A percentile compares a stretch with the other conserved stretches of the same genome.
phyloP scores from a whole-genome alignment of 2,888 invertebrate species.

The Spilosoma lubricipeda region DNA sequence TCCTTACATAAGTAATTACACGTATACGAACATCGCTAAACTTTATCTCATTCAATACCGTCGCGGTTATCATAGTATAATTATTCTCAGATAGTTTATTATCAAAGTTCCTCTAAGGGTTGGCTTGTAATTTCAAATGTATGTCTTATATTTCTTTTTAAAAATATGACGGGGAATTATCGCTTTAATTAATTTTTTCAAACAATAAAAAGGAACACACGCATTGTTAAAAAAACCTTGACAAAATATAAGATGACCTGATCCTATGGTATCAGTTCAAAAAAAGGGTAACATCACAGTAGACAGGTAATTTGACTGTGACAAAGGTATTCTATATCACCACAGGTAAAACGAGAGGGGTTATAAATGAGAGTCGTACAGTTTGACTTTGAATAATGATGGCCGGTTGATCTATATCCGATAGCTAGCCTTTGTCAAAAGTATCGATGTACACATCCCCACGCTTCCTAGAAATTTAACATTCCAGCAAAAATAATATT shows the following conservation, averaged over 20 bases:
- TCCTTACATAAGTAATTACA: too few species aligned
- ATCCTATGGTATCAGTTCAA: background rate
- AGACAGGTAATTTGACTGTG: constrained; percentile 21
- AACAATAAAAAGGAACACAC: background rate
- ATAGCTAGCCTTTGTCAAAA: constrained; percentile 61
- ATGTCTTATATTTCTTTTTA: too few species aligned
- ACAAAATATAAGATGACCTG: background rate
- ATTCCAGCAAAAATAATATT: constrained; percentile 34
- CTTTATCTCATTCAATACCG: too few species aligned
- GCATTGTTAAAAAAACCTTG: background rate
- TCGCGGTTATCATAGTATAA: too few species aligned
- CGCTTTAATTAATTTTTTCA: too few species aligned
- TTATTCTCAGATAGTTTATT: too few species aligned
- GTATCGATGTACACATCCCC: constrained; percentile 38
- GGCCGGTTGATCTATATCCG: constrained; percentile 41
- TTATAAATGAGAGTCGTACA: constrained; percentile 31
- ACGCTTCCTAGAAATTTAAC: constrained; percentile 31
- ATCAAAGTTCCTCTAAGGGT: too few species aligned
- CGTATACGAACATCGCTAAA: too few species aligned
- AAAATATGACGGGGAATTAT: too few species aligned
- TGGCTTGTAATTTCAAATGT: too few species aligned
- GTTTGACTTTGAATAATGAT: constrained; percentile 62
- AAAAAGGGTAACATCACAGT: background rate
- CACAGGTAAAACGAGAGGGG: constrained; percentile 39
- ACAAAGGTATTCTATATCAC: constrained; percentile 35